Evolutionary conservation across 2,888 invertebrate species (phyloP), one percentile per base, ranked within the genome.

Genomic region (Hemicrepidius hirtus): DNA sequence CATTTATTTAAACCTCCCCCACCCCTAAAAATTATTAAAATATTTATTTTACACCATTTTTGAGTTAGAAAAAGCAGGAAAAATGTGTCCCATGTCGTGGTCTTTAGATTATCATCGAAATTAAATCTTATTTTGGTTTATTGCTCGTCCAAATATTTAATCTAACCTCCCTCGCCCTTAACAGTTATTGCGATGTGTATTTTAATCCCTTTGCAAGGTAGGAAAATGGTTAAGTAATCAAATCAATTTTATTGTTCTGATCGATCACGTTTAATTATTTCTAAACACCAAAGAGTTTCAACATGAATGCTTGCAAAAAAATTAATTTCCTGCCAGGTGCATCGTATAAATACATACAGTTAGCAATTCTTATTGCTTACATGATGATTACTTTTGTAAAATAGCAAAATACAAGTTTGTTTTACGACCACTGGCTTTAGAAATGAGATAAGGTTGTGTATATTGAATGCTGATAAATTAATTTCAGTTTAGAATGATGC

Each of bases 381-480:
- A 35, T 12, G 13, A 28, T n/a, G 32, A 55, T 18, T 35, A n/a
- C 32, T 16, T 32, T 28, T 35, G 32, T 35, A 32, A 32, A 55
- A 28, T 32, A 55, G 32, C 16, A 32, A 55, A 40, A n/a, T 21
- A 32, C 32, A n/a, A 57, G 37, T 37, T 57, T 57, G 57, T 57
- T 57, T 57, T 35, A 37, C 57, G 32, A 57, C 57, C 57, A 10
- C 57, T 57, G 57, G 57, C 57, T n/a, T 6, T 12, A 35, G 57
- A 20, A 49, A 20, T 18, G 37, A 5, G 32, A 57, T 57, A 57
- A 57, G 57, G 41, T 16, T 24, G 41, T 24, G 41, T 41, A 16
- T 21, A 62, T 44, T 28, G 44, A 62, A 44, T 28, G 62, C 37
- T 62, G 62, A 62, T 49, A 66, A 66, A 66, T 66, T 66, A 66